A percentile compares a stretch with the other conserved stretches of the same genome.
Conservation (phyloP, 2,797 vertebrate genomes). For the Gobionotothen gibberifrons region DNA sequence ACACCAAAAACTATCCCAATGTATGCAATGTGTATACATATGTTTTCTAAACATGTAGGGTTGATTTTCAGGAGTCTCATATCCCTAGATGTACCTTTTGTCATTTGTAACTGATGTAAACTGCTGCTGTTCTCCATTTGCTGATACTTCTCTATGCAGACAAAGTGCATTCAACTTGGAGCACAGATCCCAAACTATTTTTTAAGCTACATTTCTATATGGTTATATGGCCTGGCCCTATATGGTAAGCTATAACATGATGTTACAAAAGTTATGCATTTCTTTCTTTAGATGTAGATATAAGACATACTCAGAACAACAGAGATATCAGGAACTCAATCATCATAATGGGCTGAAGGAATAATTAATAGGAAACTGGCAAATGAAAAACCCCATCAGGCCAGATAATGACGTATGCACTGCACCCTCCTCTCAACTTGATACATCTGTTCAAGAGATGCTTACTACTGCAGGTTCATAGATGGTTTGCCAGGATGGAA, state of each 20-base stretch:
- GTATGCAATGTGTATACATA: neutral
- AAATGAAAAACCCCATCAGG: slow-evolving; percentile 26
- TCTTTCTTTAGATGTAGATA: neutral
- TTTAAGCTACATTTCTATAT: neutral
- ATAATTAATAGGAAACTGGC: slow-evolving; percentile 12
- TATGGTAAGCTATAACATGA: neutral
- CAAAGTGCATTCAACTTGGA: neutral
- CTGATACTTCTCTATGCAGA: slow-evolving; percentile 1
- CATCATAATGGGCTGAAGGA: slow-evolving; percentile 1
- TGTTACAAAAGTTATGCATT: neutral
- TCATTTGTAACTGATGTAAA: neutral
- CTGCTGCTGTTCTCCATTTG: neutral
- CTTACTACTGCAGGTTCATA: slow-evolving; percentile 27
- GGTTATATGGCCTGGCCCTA: too few relatives aligned
- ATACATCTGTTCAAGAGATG: slow-evolving; percentile 38
- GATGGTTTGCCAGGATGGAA: slow-evolving; percentile 43
- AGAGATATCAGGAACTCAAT: slow-evolving; percentile 1
- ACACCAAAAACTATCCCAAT: neutral
- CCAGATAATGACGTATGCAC: slow-evolving; percentile 31
- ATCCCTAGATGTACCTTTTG: neutral
- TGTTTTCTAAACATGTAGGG: neutral
- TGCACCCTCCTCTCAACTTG: slow-evolving; percentile 33
- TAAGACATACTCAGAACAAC: too few relatives aligned
- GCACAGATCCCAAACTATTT: neutral
- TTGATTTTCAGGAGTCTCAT: neutral